These are phyloP conservation scores for Limenitis arthemis DNA, from an alignment of 2,888 invertebrate genomes.

Conservation along the genomic window DNA sequence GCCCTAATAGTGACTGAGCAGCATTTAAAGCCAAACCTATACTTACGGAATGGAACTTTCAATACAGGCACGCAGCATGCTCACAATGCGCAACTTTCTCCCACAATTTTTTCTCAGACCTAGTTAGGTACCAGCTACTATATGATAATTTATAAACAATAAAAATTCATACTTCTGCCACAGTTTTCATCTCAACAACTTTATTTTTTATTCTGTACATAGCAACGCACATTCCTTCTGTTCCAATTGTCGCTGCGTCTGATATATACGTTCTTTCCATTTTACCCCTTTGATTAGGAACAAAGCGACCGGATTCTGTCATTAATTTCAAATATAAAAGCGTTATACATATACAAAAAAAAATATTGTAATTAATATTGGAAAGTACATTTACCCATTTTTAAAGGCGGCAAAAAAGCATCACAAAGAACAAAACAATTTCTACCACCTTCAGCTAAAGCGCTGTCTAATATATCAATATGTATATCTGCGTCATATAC, in stretches of 20 bases:
- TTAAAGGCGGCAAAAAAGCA: constrained; percentile 75
- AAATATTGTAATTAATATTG: background rate
- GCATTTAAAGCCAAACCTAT: no score
- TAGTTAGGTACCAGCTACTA: background rate
- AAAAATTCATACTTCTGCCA: constrained; percentile 72
- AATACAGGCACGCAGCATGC: no score
- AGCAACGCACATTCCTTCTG: constrained; percentile 77
- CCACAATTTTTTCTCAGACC: no score
- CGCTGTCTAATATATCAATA: constrained; percentile 73
- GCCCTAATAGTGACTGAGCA: no score
- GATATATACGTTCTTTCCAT: constrained; percentile 75
- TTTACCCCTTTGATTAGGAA: constrained; percentile 52
- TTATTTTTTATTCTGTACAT: constrained; percentile 77
- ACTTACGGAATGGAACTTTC: no score
- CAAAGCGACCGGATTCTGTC: constrained; percentile 75
- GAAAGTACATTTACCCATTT: constrained; percentile 64
- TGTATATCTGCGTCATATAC: constrained; percentile 77
- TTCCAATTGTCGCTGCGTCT: constrained; percentile 69
- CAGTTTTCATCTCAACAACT: constrained; percentile 74
- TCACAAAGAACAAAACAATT: constrained; percentile 77
- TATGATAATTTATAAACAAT: background rate
- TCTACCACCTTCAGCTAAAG: constrained; percentile 74
- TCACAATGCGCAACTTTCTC: no score
- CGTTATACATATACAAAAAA: background rate
- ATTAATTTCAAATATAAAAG: constrained; percentile 1